Percentiles rank a stretch among this genome's conserved stretches.
phyloP scores from a whole-genome alignment of 2,888 invertebrate species.

The Chymomyza amoena region DNA sequence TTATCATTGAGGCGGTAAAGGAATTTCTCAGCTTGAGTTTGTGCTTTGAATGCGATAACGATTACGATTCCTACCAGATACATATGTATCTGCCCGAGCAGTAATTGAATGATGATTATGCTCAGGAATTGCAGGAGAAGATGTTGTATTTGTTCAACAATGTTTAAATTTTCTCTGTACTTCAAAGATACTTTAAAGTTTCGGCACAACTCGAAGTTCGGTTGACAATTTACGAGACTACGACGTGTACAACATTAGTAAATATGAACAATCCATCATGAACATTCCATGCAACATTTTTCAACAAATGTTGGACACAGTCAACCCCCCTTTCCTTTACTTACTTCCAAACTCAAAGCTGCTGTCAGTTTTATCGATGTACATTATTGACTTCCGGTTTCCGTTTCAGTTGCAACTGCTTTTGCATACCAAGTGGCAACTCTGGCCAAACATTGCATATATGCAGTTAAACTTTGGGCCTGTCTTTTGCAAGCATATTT shows the following conservation, averaged over 20 bases:
- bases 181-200: not conserved
- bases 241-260: not conserved
- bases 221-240: no score
- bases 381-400: not conserved
- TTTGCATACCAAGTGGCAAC: not conserved
- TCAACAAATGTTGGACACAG: not conserved
- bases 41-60: not conserved
- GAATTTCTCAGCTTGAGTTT: not conserved
- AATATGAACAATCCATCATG: not conserved
- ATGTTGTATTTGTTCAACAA: no score
- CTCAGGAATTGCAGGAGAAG: not conserved
- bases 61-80: not conserved
- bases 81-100: not conserved
- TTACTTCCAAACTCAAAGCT: not conserved
- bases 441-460: not conserved
- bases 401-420: not conserved
- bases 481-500: not conserved
- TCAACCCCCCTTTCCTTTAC: not conserved
- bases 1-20: not conserved
- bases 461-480: not conserved
- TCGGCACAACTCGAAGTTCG: not conserved
- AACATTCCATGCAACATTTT: not conserved
- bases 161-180: not conserved
- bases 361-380: not conserved
- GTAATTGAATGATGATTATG: not conserved